These are phyloP conservation scores for Frankliniella fusca DNA, from an alignment of 2,888 invertebrate species.

Conservation along the genomic window DNA sequence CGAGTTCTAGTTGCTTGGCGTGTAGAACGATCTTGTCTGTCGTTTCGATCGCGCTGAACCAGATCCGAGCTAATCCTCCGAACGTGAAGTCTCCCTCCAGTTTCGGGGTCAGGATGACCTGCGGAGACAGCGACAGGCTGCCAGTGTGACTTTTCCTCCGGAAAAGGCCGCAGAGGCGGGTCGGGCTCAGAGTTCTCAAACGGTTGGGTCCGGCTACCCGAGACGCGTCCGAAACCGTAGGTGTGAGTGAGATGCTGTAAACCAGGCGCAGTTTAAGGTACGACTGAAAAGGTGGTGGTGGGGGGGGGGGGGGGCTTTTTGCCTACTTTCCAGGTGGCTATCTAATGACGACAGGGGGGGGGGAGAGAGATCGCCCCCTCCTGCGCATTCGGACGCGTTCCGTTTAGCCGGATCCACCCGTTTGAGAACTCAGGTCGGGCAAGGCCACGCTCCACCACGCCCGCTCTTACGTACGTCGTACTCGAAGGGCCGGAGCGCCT, in stretches of 20 bases:
- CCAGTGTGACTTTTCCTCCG: neutral
- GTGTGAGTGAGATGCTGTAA: no score
- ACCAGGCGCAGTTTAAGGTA: no score
- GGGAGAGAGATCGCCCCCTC: no score
- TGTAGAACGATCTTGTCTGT: neutral
- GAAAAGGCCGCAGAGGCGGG: neutral
- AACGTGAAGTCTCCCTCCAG: neutral
- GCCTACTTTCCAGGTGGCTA: no score
- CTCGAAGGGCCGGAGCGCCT: neutral
- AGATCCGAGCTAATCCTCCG: neutral
- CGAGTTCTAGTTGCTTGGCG: neutral
- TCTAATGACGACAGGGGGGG: neutral
- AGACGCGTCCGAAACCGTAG: no score
- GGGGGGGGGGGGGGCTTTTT: no score
- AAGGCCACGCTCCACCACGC: neutral
- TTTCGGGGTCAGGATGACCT: neutral
- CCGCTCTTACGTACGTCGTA: neutral
- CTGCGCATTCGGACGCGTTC: no score
- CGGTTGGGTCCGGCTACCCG: no score
- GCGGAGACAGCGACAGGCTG: neutral
- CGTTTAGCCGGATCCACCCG: neutral
- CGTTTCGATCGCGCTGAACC: neutral
- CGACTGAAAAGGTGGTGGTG: neutral
- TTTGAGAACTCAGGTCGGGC: no score
- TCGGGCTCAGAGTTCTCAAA: neutral